Percentiles rank a stretch among this genome's conserved stretches.
phyloP scores from a whole-genome alignment of 2,797 vertebrate genomes.

The Eutrigla gurnardus region DNA sequence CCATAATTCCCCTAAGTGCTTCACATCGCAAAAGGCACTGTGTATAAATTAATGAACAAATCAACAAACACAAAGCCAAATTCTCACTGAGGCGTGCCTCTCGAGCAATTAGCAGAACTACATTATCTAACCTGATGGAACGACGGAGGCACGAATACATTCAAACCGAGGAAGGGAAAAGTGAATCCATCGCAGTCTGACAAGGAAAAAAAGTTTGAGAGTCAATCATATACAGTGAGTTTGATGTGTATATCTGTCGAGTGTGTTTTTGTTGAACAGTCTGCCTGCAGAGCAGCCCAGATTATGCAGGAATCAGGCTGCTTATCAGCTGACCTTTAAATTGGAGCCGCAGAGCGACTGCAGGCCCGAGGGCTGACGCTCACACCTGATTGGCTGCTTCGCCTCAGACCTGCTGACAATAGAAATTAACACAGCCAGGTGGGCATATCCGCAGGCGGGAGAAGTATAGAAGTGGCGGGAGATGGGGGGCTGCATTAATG shows the following conservation, averaged over 20 bases:
- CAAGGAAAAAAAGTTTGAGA: conserved; percentile 56
- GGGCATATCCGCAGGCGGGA: conserved; percentile 75
- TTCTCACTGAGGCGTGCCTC: conserved; percentile 36
- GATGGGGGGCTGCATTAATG: conserved; percentile 64
- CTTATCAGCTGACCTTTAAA: conserved; percentile 89
- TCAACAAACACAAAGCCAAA: conserved; percentile 67
- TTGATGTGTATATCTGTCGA: conserved; percentile 40
- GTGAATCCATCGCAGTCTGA: conserved; percentile 25
- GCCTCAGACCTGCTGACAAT: conserved; percentile 83
- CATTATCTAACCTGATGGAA: conserved; percentile 49
- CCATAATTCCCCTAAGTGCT: conserved; percentile 70
- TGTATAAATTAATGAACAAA: conserved; percentile 73
- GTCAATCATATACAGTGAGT: conserved; percentile 38
- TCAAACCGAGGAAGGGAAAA: conserved; percentile 29
- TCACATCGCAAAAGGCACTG: conserved; percentile 56
- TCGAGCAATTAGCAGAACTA: conserved; percentile 60
- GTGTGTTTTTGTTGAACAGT: conserved; percentile 29
- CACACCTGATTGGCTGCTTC: conserved; percentile 79
- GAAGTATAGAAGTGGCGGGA: conserved; percentile 45
- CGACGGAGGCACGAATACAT: conserved; percentile 13
- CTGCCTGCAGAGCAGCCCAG: conserved; percentile 68
- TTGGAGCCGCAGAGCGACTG: conserved; percentile 80
- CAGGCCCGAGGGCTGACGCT: conserved; percentile 76
- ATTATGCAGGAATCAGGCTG: conserved; percentile 83
- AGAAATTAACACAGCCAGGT: conserved; percentile 81